Evolutionary conservation across 2,888 invertebrate species (phyloP), one percentile per base, ranked within the genome.

Genomic region (Xestoiulus laeticollis): DNA sequence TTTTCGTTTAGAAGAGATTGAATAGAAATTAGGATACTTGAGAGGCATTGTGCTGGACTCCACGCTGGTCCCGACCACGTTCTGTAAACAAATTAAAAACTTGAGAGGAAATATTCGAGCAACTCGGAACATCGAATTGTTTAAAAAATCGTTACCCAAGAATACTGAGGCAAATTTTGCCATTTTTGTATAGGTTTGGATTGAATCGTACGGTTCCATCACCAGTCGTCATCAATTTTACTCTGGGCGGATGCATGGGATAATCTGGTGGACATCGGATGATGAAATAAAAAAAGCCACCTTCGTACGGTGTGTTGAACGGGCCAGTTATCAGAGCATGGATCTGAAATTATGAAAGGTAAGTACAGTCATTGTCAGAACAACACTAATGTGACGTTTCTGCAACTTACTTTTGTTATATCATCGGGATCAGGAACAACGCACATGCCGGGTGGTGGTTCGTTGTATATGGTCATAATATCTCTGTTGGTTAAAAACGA

Each of bases 291-390:
- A 93, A 93, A 89, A 93, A 93, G 53, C 93, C 93, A 22, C 92
- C 92, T 91, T 94, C 94, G 90, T 94, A 94, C 1, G 94, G 94
- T 6, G 94, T 94, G 89, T 94, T 94, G 91, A 93, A 93, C 44
- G 93, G 93, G 16, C 94, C 94, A 10, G 93, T 93, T 87, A 94
- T 93, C 38, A 94, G 91, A 0, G 93, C 94, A 91, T 94, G 94
- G 68, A 94, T 91, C 92, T 92, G 90, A 16, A 90, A 89, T 30
- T 32, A 22, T 44, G 10, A 2, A 43, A 86, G 30, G 22, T 53
- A 86, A 85, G 16, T 3, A 85, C 12, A 4, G 30, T 44, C 30
- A 32, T n/a, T n/a, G n/a, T n/a, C n/a, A n/a, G n/a, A n/a, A n/a
- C n/a, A n/a, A n/a, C n/a, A n/a, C n/a, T n/a, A n/a, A n/a, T n/a